phyloP scores from a whole-genome alignment of 2,113 vertebrate species.

The Calyptommatus sinebrachiatus region DNA sequence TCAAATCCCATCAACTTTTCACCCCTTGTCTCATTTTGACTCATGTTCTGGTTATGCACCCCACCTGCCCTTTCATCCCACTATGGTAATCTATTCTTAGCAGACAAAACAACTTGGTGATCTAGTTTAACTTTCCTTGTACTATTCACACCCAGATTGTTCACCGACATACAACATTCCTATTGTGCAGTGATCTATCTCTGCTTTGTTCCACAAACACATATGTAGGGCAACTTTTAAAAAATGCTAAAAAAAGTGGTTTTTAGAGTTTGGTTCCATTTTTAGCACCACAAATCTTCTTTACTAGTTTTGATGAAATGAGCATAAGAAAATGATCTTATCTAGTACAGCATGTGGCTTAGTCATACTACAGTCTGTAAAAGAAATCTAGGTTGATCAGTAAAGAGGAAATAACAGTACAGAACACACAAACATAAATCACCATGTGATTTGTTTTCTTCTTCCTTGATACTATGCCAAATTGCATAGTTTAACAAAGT shows the following conservation, averaged over 20 bases:
- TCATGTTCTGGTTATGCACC: not conserved
- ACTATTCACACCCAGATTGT: not conserved
- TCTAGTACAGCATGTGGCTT: not conserved
- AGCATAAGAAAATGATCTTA: not conserved
- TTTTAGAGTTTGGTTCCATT: not conserved
- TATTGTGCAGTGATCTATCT: not conserved
- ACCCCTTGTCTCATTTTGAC: not conserved
- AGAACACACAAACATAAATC: too few species aligned
- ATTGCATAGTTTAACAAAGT: not conserved
- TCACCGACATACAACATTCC: not conserved
- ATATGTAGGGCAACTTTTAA: not conserved
- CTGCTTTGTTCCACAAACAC: not conserved
- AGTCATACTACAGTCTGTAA: not conserved
- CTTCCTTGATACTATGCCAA: not conserved
- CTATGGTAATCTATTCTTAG: not conserved
- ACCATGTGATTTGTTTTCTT: not conserved
- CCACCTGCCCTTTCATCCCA: not conserved
- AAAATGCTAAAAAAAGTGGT: not conserved
- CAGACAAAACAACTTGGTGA: not conserved
- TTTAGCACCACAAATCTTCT: not conserved
- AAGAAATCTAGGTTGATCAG: too few species aligned
- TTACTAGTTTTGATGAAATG: accelerated
- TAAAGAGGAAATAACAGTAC: too few species aligned
- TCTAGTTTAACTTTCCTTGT: not conserved
- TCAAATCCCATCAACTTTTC: not conserved